Evolutionary conservation across 2,113 vertebrate genomes (phyloP), one percentile per base, ranked within the genome.

Genomic region (Cyprinodon variegatus): DNA sequence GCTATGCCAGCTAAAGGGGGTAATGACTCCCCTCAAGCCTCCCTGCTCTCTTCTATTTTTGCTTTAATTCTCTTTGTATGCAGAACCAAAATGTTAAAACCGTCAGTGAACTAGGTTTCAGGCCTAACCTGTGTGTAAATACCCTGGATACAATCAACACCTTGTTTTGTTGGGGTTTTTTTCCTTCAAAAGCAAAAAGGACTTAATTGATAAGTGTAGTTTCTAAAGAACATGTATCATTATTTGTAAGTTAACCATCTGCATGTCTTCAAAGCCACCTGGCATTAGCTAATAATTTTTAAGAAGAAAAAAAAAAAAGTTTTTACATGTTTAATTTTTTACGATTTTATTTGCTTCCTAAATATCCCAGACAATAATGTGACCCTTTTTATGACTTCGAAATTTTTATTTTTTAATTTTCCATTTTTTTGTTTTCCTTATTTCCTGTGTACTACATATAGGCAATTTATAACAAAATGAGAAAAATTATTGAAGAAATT

Each of bases 401-500:
- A 93, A 88, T 86, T 92, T 90, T 90, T 53, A 53, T 53, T n/a
- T 93, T 94, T 94, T 94, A 86, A 29, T 93, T 94, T 94, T 94
- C 88, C 85, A 83, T 91, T 86, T 89, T 87, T 83, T 92, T 91
- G 88, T 92, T 93, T 93, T 93, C 89, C 77, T 92, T 90, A 88
- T 94, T 94, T 93, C 79, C 90, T 94, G 92, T 95, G 94, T 94
- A 93, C 89, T 94, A 93, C 94, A 96, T 97, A 96, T 97, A 97
- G 96, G 96, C 95, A 95, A 96, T 98, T 98, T 98, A 96, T 97
- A 97, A 96, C 95, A 94, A 95, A 96, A 96, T 94, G 93, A 94
- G 89, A 94, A 94, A 57, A 93, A 93, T 95, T 97, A 98, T 97
- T 97, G 97, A 96, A 97, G 92, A 95, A 94, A 94, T 93, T 93